Evolutionary conservation across 1,140 invertebrate species (phyloP).

Genomic region (Meloidogyne hapla): DNA sequence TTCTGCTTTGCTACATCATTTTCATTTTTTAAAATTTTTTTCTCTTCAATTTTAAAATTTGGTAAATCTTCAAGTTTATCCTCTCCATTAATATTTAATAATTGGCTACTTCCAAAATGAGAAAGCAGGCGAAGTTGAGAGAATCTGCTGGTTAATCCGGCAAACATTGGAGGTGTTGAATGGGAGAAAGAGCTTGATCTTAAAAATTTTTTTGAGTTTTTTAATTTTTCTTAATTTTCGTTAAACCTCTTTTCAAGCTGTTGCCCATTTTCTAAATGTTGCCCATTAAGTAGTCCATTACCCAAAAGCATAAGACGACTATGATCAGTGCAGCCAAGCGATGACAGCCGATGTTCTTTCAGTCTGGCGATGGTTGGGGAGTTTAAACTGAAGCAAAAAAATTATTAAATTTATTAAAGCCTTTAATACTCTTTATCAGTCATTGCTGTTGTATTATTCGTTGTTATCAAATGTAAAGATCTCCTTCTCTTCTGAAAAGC

Average conservation of each 20-base stretch:
- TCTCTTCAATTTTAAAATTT: not conserved
- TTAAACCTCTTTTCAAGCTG: conserved; percentile 2
- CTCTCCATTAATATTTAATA: not conserved
- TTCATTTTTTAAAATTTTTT: not conserved
- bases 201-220: not conserved
- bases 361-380: not conserved
- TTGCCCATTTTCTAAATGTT: not conserved
- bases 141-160: conserved; percentile 2
- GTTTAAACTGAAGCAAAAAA: conserved; percentile 11
- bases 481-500: conserved; percentile 32
- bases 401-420: no score
- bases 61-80: not conserved
- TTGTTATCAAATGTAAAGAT: conserved; percentile 30
- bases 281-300: not conserved
- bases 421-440: conserved; percentile 28
- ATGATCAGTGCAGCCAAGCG: conserved; percentile 19
- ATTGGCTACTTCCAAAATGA: not conserved
- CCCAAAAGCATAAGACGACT: conserved; percentile 6
- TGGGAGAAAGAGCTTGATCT: not conserved
- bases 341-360: conserved; percentile 16
- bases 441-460: conserved; percentile 32
- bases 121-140: not conserved
- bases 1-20: not conserved
- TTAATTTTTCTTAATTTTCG: not conserved
- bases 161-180: conserved; percentile 5